These are phyloP conservation scores for Sebastes cheni DNA, from an alignment of 2,797 vertebrate genomes.

Conservation along the genomic window DNA sequence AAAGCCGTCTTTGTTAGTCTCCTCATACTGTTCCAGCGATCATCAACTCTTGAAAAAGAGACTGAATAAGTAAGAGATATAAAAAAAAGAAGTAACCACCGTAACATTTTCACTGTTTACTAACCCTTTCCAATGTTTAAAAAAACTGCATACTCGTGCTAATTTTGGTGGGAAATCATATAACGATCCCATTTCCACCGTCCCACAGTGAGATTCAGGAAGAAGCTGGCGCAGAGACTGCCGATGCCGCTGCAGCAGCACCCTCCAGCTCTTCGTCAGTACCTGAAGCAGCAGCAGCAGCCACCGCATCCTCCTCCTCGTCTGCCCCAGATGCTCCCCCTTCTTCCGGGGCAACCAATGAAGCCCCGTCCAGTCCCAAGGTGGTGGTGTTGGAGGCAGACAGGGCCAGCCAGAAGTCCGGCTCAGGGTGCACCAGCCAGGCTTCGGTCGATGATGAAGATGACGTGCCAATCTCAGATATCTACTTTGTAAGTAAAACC, in stretches of 20 bases:
- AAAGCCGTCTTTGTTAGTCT: too few species aligned
- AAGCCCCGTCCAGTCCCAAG: slow-evolving; percentile 63
- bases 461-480: slow-evolving; percentile 91
- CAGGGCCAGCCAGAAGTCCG: slow-evolving; percentile 89
- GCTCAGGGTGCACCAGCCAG: slow-evolving; percentile 92
- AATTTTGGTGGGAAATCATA: not conserved
- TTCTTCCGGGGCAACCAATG: slow-evolving; percentile 38
- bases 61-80: not conserved
- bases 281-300: slow-evolving; percentile 48
- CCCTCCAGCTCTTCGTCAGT: slow-evolving; percentile 72
- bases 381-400: slow-evolving; percentile 82
- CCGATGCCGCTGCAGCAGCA: slow-evolving; percentile 34
- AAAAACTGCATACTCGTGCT: not conserved
- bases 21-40: not conserved
- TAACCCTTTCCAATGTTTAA: not conserved
- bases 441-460: slow-evolving; percentile 94
- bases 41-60: not conserved
- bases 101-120: too few species aligned
- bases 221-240: slow-evolving; percentile 29
- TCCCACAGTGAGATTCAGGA: slow-evolving; percentile 72
- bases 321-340: slow-evolving; percentile 54
- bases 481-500: slow-evolving; percentile 92
- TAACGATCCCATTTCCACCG: not conserved
- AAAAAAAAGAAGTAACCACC: not conserved
- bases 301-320: slow-evolving; percentile 29